These are phyloP conservation scores for Phlogophora meticulosa DNA, from an alignment of 2,888 invertebrate genomes.

Conservation along the genomic window DNA sequence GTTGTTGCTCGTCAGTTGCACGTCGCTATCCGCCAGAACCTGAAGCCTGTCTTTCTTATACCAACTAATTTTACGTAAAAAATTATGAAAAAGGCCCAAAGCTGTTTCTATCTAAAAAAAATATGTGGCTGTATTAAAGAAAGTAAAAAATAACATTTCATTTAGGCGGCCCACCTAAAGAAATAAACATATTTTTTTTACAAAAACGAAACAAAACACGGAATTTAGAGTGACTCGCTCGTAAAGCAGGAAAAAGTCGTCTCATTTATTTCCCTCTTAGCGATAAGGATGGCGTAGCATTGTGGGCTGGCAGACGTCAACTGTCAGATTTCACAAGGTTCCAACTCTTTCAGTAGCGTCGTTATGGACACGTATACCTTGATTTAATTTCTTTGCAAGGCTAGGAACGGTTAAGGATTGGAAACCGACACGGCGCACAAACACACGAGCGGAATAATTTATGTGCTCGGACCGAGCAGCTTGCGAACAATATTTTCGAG, in stretches of 20 bases:
- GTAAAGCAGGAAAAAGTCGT: conserved; percentile 82
- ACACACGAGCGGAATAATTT: conserved; percentile 69
- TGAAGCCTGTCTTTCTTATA: conserved; percentile 24
- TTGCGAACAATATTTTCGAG: conserved; percentile 56
- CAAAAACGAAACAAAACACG: conserved; percentile 75
- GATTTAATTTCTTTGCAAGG: conserved; percentile 73
- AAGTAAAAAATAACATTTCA: conserved; percentile 64
- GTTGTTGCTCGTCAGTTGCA: conserved; percentile 23
- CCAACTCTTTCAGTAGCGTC: conserved; percentile 63
- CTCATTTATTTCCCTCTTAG: conserved; percentile 85
- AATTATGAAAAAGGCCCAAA: conserved; percentile 58
- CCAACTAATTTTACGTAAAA: conserved; percentile 49
- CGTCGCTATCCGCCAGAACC: conserved; percentile 9
- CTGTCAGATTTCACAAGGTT: conserved; percentile 83
- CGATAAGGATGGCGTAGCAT: conserved; percentile 82
- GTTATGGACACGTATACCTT: conserved; percentile 70
- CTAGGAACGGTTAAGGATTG: conserved; percentile 50
- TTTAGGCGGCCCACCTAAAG: conserved; percentile 60
- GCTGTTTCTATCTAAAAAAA: conserved; percentile 62
- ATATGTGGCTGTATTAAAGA: conserved; percentile 59
- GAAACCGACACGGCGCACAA: conserved; percentile 59
- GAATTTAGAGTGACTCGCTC: conserved; percentile 76
- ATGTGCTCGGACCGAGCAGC: conserved; percentile 53
- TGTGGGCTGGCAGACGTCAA: conserved; percentile 81
- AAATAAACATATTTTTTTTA: conserved; percentile 68